Conservation (phyloP, 2,888 invertebrate species). For the Himalopsyche kuldschensis region DNA sequence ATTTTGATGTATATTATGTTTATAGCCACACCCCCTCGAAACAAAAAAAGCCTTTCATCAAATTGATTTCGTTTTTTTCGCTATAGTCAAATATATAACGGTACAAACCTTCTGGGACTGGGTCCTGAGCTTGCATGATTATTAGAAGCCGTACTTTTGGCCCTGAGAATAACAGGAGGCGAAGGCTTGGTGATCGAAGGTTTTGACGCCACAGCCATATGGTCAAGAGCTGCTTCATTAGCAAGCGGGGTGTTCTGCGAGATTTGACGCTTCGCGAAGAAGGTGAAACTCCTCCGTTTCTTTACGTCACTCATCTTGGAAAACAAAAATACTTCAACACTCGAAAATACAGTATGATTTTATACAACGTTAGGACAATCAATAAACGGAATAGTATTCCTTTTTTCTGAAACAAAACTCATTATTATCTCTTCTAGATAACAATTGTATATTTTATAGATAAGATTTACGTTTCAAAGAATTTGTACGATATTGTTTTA, state of each 20-base stretch:
- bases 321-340: neutral
- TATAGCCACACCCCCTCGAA: no score
- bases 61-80: no score
- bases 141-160: conserved; percentile 1
- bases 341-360: no score
- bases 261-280: conserved; percentile 26
- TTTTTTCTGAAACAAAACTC: neutral
- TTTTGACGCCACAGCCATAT: neutral
- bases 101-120: neutral
- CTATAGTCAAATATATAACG: neutral
- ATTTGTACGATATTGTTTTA: no score
- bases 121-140: neutral
- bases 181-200: conserved; percentile 8
- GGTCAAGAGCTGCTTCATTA: conserved; percentile 11
- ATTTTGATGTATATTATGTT: no score
- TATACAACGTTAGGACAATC: no score
- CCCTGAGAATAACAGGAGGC: conserved; percentile 26
- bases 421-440: neutral
- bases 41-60: no score
- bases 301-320: conserved; percentile 26
- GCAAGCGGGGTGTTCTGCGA: conserved; percentile 8
- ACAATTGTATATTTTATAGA: neutral
- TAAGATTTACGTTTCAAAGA: neutral
- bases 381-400: neutral
- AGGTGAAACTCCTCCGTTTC: conserved; percentile 23